These are phyloP conservation scores for Eumacrocentrus americanus DNA, from an alignment of 2,888 invertebrate species.

Conservation along the genomic window DNA sequence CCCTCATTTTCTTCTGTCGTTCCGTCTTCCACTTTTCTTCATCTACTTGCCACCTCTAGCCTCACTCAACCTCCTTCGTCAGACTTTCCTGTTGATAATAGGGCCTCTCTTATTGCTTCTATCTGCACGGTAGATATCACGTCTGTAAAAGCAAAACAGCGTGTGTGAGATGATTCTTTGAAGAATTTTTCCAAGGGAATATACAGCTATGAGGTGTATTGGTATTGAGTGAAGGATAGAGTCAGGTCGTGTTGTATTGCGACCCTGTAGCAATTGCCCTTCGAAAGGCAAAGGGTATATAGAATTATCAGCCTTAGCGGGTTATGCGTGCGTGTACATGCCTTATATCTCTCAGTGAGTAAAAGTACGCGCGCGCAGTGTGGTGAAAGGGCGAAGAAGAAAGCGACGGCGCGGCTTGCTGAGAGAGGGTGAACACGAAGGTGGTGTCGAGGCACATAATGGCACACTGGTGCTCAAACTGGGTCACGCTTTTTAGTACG, in stretches of 20 bases:
- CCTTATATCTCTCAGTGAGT: constrained; percentile 14
- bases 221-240: too few relatives aligned
- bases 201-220: too few relatives aligned
- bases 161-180: too few relatives aligned
- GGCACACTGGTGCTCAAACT: constrained; percentile 38
- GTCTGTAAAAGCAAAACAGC: too few relatives aligned
- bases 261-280: too few relatives aligned
- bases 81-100: background rate
- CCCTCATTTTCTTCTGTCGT: background rate
- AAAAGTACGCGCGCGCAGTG: constrained; percentile 20
- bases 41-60: background rate
- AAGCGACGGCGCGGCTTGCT: constrained; percentile 9
- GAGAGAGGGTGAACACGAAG: constrained; percentile 19
- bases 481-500: constrained; percentile 38
- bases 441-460: constrained; percentile 33
- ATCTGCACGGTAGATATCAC: background rate
- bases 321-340: background rate
- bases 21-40: background rate
- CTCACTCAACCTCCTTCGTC: constrained; percentile 2
- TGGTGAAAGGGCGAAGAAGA: constrained; percentile 7
- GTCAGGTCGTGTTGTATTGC: background rate
- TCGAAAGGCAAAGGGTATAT: too few relatives aligned
- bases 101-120: background rate
- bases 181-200: too few relatives aligned
- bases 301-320: background rate